Percentiles rank a stretch among this genome's conserved stretches.
Conservation (phyloP, 2,113 vertebrate genomes). For the Pitta sordida region DNA sequence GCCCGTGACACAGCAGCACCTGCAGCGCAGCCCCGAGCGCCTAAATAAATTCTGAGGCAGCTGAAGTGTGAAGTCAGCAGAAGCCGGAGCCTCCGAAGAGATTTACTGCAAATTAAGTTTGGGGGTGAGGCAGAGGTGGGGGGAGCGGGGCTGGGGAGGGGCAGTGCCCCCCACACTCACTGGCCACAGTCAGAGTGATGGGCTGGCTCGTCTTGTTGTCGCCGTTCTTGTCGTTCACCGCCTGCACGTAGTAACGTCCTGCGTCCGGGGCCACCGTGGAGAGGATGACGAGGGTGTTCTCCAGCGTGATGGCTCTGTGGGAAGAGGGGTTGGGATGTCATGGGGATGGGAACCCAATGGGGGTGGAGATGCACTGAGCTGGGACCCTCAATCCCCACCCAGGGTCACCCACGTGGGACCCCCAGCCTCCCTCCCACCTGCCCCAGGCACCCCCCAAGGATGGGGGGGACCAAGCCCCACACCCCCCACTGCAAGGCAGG, state of each 20-base stretch:
- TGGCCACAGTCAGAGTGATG: slow-evolving; percentile 89
- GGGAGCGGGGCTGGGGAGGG: not conserved
- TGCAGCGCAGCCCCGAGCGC: not conserved
- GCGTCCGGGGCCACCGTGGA: slow-evolving; percentile 93
- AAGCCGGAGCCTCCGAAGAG: not conserved
- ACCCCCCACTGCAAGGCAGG: accelerated
- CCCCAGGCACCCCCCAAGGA: not conserved
- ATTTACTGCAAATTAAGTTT: slow-evolving; percentile 57
- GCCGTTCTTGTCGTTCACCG: slow-evolving; percentile 96
- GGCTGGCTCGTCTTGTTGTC: slow-evolving; percentile 99
- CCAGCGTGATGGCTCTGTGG: slow-evolving; percentile 91
- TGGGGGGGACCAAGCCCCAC: not conserved
- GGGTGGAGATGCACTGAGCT: accelerated
- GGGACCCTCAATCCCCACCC: not conserved
- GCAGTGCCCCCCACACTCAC: slow-evolving; percentile 73
- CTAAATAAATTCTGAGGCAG: not conserved
- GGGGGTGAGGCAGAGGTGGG: not conserved
- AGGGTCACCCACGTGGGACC: accelerated
- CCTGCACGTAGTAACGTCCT: slow-evolving; percentile 94
- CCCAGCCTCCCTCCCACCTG: not conserved
- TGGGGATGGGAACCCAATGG: accelerated
- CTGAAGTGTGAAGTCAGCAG: slow-evolving; percentile 36
- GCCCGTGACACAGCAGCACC: not conserved
- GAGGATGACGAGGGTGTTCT: slow-evolving; percentile 96
- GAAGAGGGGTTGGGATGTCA: accelerated